These are phyloP conservation scores for Chiridota heheva DNA, from an alignment of 35 echinoderm and acorn worm species.

Conservation along the genomic window DNA sequence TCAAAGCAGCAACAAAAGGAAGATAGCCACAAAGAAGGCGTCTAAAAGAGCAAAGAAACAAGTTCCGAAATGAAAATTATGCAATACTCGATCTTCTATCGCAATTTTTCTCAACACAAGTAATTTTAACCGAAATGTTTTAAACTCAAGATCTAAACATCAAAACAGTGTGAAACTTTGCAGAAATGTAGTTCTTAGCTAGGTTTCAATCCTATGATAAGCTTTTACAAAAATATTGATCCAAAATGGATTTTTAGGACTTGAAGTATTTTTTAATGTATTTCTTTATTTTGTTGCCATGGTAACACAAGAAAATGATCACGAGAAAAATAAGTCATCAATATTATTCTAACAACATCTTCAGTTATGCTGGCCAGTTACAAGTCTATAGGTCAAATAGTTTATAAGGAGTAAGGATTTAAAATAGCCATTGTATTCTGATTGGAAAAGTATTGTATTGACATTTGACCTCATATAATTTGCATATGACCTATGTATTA, in stretches of 20 bases:
- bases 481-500: not conserved
- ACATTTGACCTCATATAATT: not conserved
- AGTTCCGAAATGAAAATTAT: too few species aligned
- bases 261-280: not conserved
- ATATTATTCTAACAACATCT: not conserved
- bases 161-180: not conserved
- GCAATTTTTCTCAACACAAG: not conserved
- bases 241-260: not conserved
- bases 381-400: not conserved
- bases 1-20: not conserved
- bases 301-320: not conserved
- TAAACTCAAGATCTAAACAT: not conserved
- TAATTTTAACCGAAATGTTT: not conserved
- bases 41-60: too few species aligned
- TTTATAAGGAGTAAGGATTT: conserved; percentile 17
- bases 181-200: not conserved
- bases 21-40: not conserved
- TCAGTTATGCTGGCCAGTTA: not conserved
- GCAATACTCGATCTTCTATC: not conserved
- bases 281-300: conserved; percentile 11
- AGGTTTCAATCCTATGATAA: conserved; percentile 22
- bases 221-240: not conserved
- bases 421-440: not conserved
- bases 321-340: not conserved
- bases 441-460: not conserved